Base-by-base conservation (phyloP, 2,113 vertebrate species). In the Gymnobelideus leadbeateri region DNA sequence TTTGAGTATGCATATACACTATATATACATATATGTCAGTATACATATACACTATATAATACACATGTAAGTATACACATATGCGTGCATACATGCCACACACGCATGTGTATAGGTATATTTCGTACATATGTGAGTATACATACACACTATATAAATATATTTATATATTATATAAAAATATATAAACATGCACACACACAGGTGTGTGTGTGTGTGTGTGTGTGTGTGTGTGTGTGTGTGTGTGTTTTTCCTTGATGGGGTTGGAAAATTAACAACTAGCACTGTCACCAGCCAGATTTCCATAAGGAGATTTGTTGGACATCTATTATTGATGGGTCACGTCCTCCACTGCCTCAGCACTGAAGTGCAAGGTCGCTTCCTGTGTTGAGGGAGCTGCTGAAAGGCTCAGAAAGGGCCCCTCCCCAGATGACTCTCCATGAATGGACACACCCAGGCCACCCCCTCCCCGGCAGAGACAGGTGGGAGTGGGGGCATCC, bases 401-500 rank as follows among this genome's bases (percentile, higher is more conserved):
- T 97, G 55, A 0, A 50, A 31, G 97, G 93, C 31, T 8, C 54
- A 24, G 43, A 25, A 54, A 46, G 91, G n/a, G 51, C 92, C 31
- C 28, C 93, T 91, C 4, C 0, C 8, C 68, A 3, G 91, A 51
- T 0, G 0, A 95, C 51, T 92, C 92, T 3, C 89, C 12, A 91
- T 2, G 95, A 94, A 95, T 95, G 54, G n/a, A 92, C 84, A 97
- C 92, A 91, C 31, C 96, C 43, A 43, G 47, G 2, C 31, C 90
- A 91, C 77, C 94, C 89, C 93, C 92, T 84, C 93, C 91, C 1
- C 0, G 92, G 92, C 89, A 93, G 31, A 47, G 10, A 94, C 92
- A 97, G 96, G 97, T 4, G 47, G 47, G 47, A 49, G 47, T 4
- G 4, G 47, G 92, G 92, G 84, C 92, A 96, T 43, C 68, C 11